A percentile compares a stretch with the other conserved stretches of the same genome.
Evolutionary conservation across 2,888 invertebrate genomes (phyloP).

Genomic region (Trilocha varians): DNA sequence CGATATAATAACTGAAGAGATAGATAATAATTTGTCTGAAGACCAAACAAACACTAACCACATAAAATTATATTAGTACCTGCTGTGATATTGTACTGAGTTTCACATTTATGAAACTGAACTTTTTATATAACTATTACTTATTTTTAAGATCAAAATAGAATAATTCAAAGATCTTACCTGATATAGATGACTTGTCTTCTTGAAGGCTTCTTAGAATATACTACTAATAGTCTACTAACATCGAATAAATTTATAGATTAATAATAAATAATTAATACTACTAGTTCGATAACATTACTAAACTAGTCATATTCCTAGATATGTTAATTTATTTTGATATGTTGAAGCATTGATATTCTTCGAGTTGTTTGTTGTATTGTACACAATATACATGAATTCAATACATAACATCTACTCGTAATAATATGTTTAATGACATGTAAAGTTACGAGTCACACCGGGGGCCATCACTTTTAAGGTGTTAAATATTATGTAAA

Average conservation of each 20-base stretch:
- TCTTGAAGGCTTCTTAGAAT: not conserved
- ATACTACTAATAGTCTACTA: not conserved
- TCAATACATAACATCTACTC: conserved; percentile 43
- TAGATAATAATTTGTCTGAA: too few relatives aligned
- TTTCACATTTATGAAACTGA: too few relatives aligned
- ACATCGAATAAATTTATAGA: not conserved
- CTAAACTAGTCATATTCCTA: conserved; percentile 15
- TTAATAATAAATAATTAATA: conserved; percentile 2
- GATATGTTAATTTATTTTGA: conserved; percentile 53
- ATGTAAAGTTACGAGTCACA: conserved; percentile 17
- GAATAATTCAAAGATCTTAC: conserved; percentile 1
- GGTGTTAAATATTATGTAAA: conserved; percentile 13
- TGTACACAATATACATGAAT: conserved; percentile 54
- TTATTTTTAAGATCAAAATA: not conserved
- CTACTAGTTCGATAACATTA: conserved; percentile 8
- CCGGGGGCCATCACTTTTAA: conserved; percentile 64
- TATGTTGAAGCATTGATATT: conserved; percentile 70
- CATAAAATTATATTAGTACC: too few relatives aligned
- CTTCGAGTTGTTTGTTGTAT: conserved; percentile 66
- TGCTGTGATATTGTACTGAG: too few relatives aligned
- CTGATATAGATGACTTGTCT: conserved; percentile 1
- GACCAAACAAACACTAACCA: too few relatives aligned
- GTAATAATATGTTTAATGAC: conserved; percentile 28
- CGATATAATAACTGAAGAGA: too few relatives aligned
- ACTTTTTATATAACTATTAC: too few relatives aligned